phyloP scores from a whole-genome alignment of 2,113 vertebrate genomes.

The Triplophysa tibetana region DNA sequence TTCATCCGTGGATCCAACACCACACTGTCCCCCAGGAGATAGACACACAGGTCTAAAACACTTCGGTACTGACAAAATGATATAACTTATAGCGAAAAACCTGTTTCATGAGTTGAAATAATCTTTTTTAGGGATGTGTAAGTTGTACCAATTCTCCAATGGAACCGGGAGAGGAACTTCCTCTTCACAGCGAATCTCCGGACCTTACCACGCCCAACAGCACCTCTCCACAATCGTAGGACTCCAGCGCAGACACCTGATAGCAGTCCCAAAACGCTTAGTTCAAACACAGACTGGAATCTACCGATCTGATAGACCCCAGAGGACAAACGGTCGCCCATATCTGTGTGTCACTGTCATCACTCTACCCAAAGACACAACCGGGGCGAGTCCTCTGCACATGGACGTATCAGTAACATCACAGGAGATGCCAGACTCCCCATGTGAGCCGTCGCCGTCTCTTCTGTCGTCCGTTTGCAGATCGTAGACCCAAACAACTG shows the following conservation, averaged over 20 bases:
- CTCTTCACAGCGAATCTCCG: constrained; percentile 40
- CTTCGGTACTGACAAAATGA: too few relatives aligned
- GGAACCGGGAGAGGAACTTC: not conserved
- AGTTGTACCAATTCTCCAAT: constrained; percentile 51
- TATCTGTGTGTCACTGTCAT: not conserved
- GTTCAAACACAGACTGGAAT: constrained; percentile 26
- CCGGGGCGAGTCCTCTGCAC: not conserved
- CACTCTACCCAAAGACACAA: not conserved
- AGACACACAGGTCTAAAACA: constrained; percentile 69
- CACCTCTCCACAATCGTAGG: constrained; percentile 54
- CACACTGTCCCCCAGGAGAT: constrained; percentile 74
- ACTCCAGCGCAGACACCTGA: constrained; percentile 62
- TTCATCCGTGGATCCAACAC: constrained; percentile 79
- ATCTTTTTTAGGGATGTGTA: constrained; percentile 66
- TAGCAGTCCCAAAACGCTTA: not conserved
- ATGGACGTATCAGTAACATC: not conserved
- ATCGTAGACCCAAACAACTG: constrained; percentile 38
- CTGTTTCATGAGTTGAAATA: not conserved
- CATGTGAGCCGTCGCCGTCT: not conserved
- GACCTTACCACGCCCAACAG: constrained; percentile 55
- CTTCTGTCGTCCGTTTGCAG: not conserved
- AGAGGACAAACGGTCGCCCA: not conserved
- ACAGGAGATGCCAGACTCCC: not conserved
- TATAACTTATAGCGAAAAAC: too few relatives aligned
- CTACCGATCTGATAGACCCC: constrained; percentile 12